These are phyloP conservation scores for Eptesicus fuscus DNA, from an alignment of 2,113 vertebrate species.

Conservation along the genomic window DNA sequence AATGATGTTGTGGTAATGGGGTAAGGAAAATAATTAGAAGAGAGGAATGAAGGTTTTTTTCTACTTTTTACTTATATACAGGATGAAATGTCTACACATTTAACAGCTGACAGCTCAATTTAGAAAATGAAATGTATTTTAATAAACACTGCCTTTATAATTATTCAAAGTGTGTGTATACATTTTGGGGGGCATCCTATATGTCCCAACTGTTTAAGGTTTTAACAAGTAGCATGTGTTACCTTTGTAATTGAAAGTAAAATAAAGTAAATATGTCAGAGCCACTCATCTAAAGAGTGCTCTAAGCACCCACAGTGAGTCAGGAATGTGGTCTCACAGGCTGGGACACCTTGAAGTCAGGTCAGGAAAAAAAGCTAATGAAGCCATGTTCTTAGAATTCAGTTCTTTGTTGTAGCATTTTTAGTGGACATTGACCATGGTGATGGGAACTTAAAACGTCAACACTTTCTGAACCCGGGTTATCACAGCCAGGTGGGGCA, in stretches of 20 bases:
- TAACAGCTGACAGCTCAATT: too few species aligned
- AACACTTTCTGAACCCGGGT: neutral
- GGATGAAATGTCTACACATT: too few species aligned
- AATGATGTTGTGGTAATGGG: neutral
- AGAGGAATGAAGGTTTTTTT: neutral
- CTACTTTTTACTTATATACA: neutral
- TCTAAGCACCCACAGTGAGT: neutral
- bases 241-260: conserved; percentile 2
- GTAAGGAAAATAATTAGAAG: neutral
- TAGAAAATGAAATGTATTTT: too few species aligned
- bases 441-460: neutral
- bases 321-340: neutral
- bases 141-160: too few species aligned
- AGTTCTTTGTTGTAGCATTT: neutral
- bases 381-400: neutral
- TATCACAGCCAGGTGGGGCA: neutral
- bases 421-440: neutral
- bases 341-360: neutral
- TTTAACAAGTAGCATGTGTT: neutral
- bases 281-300: neutral
- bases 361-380: neutral
- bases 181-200: neutral
- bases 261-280: neutral
- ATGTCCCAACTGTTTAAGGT: neutral
- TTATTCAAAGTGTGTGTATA: too few species aligned